A percentile compares a stretch with the other conserved stretches of the same genome.
Conservation (phyloP, 2,797 vertebrate genomes). For the Prunella strophiata region DNA sequence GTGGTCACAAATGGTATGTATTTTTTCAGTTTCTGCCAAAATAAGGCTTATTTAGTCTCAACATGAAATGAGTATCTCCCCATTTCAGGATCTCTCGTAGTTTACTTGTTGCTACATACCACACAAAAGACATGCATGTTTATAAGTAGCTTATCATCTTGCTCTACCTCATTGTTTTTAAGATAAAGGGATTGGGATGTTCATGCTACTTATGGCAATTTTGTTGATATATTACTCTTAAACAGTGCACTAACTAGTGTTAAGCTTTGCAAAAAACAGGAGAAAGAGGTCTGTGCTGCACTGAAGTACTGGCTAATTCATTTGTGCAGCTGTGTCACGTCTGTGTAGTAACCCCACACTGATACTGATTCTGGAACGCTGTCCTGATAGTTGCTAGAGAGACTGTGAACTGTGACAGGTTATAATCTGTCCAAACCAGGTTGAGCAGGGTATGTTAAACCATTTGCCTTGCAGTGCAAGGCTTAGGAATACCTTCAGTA, state of each 20-base stretch:
- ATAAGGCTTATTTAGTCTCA: background rate
- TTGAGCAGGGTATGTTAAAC: background rate
- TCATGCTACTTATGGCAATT: background rate
- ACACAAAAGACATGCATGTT: background rate
- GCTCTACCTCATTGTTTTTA: background rate
- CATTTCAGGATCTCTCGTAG: conserved; percentile 27
- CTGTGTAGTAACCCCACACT: background rate
- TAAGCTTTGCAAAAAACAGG: background rate
- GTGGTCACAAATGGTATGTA: background rate
- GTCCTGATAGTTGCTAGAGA: background rate
- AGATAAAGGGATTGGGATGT: background rate
- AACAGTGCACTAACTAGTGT: background rate
- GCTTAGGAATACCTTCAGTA: background rate
- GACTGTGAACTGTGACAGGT: background rate
- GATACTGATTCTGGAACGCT: background rate
- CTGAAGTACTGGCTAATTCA: background rate
- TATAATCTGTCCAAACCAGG: background rate
- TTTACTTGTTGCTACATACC: background rate
- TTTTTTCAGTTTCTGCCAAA: background rate
- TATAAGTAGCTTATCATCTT: background rate
- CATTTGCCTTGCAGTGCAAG: no score
- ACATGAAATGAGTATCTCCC: conserved; percentile 52
- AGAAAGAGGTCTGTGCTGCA: background rate
- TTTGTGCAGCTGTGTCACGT: background rate
- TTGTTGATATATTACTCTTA: background rate